Base-by-base conservation (phyloP, 2,797 vertebrate genomes). In the Sebastes steindachneri region DNA sequence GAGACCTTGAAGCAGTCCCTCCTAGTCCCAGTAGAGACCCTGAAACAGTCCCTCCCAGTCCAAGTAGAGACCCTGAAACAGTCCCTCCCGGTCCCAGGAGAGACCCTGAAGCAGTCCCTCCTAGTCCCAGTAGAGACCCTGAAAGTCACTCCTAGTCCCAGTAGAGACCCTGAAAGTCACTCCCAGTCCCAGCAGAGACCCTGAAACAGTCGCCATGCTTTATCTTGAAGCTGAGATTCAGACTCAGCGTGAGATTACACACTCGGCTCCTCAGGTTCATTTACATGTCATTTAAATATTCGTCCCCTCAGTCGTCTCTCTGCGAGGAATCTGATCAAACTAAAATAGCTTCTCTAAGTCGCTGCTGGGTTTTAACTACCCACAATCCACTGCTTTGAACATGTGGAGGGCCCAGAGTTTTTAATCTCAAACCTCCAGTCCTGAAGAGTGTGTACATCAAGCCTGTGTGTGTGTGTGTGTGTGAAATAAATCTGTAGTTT, bases 241-340 rank as follows among this genome's bases (percentile, higher is more conserved):
- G 54, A 26, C 23, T 57, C 45, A 2, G 58, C 41, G 21, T 15
- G 58, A 45, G 58, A 80, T 65, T 73, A 77, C 64, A 69, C 53
- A 41, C 37, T 41, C 17, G 29, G 77, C 68, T 25, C 23, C 41
- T 45, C 14, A 45, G 60, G 41, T 59, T 75, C 59, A 75, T 83
- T 72, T 80, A 68, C 73, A 28, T 79, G 11, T 8, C 31, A 83
- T 88, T 88, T 79, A 51, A 81, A 86, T 77, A 75, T 63, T 21
- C 3, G 55, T 58, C 35, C 59, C 59, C 53, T 75, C 54, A 2
- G 57, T 23, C 26, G 21, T 57, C 51, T 4, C 33, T 57, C 48
- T 64, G 65, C 29, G 62, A 70, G 67, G 23, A 77, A 35, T 80
- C 45, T 68, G 86, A 88, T 85, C 54, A 37, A 45, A 57, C 75